These are phyloP conservation scores for Drosophila mauritiana DNA, from an alignment of 1,140 invertebrate species.

Conservation along the genomic window DNA sequence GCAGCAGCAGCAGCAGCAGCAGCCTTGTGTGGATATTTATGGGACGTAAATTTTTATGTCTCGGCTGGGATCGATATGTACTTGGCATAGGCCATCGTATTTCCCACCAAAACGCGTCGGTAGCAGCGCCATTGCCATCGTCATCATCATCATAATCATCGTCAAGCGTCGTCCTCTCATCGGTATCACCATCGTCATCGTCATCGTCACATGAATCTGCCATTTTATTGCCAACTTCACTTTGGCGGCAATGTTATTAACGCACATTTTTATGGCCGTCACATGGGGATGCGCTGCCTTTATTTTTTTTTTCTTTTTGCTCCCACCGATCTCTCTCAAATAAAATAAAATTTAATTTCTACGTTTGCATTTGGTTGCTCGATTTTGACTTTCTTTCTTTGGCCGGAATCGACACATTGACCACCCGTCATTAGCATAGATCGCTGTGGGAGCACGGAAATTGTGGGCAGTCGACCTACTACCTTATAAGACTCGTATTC, in stretches of 20 bases:
- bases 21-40: conserved; percentile 81
- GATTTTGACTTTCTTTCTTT: conserved; percentile 64
- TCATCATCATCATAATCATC: conserved; percentile 15
- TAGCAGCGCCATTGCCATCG: conserved; percentile 68
- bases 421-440: conserved; percentile 59
- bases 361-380: conserved; percentile 6
- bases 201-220: conserved; percentile 81
- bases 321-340: not conserved
- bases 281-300: conserved; percentile 32
- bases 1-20: conserved; percentile 14
- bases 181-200: conserved; percentile 51
- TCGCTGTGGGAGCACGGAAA: conserved; percentile 60
- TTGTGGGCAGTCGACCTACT: conserved; percentile 51
- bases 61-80: conserved; percentile 48
- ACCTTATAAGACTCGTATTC: conserved; percentile 21
- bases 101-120: conserved; percentile 76
- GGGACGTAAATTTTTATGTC: conserved; percentile 81
- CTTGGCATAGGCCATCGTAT: conserved; percentile 62
- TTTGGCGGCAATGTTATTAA: conserved; percentile 84
- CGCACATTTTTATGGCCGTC: conserved; percentile 77
- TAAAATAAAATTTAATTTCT: conserved; percentile 61
- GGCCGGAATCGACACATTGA: not conserved
- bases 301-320: not conserved
- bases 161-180: conserved; percentile 32
- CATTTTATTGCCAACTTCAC: conserved; percentile 81